Evolutionary conservation across 1,140 invertebrate species (phyloP), one percentile per base, ranked within the genome.

Genomic region (Drosophila auraria): DNA sequence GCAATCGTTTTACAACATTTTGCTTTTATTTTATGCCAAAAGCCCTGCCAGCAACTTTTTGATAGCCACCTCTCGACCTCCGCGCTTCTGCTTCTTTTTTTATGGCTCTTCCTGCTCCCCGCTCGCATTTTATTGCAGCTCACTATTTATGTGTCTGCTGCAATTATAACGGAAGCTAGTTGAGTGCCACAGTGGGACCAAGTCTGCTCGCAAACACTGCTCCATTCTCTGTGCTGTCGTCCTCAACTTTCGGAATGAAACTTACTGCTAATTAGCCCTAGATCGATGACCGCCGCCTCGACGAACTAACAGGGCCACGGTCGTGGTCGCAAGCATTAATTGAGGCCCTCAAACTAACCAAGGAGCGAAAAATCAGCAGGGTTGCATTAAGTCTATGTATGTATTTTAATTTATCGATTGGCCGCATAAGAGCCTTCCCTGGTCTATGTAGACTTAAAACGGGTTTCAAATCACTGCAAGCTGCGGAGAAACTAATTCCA

Each of bases 141-240:
- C 79, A 80, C 86, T 92, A 92, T 92, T 92, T 92, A 92, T 92
- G 90, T 92, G 91, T 92, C 91, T 92, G 91, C 74, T 75, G 90
- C 91, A 92, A 92, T 92, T 92, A 92, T 87, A 89, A 91, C 78
- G 90, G 72, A 89, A 89, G 83, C 84, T 86, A 91, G 84, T 86
- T 91, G 84, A 83, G 76, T 71, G 86, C 78, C 82, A 91, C 89
- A 86, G 82, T 86, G 89, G 89, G 63, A 80, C 86, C 50, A 20
- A 47, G 30, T 11, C 45, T 20, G n/a, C 15, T 2, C n/a, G 23
- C 40, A 23, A 15, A 15, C 66, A 14, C 30, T 20, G 50, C 54
- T 51, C 25, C 36, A 15, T 23, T 53, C 59, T 74, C 73, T 62
- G 59, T 80, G 45, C 59, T 11, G 3, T 69, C 56, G 45, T 36